phyloP scores from a whole-genome alignment of 2,797 vertebrate genomes.

The Peromyscus nudipes region DNA sequence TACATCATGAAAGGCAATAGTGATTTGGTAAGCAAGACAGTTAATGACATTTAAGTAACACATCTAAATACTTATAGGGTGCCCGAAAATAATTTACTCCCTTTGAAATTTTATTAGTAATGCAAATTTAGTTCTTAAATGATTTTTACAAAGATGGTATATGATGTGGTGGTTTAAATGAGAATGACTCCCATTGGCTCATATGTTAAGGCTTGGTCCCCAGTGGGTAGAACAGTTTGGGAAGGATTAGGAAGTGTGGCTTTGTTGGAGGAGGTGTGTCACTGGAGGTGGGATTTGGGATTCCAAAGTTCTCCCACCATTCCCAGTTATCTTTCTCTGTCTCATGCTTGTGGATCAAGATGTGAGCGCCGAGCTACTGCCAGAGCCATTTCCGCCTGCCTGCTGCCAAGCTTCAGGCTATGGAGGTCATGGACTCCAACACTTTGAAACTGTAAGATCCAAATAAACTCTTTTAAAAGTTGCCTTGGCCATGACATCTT shows the following conservation, averaged over 20 bases:
- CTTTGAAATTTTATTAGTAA: constrained; percentile 10
- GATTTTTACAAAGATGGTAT: background rate
- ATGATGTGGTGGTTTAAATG: background rate
- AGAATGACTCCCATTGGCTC: background rate
- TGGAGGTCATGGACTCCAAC: background rate
- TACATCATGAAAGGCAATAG: background rate
- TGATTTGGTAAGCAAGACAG: background rate
- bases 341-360: background rate
- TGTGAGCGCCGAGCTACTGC: background rate
- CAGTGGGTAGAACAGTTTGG: background rate
- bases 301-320: background rate
- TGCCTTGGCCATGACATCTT: background rate
- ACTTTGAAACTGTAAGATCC: background rate
- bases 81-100: background rate
- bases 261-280: background rate
- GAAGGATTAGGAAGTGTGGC: background rate
- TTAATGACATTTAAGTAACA: background rate
- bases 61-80: background rate
- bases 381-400: background rate
- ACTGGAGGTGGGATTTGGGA: background rate
- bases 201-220: too few species aligned
- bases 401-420: too few species aligned
- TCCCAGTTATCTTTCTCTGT: background rate
- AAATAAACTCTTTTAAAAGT: background rate
- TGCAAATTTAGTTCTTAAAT: constrained; percentile 8